phyloP scores from a whole-genome alignment of 2,113 vertebrate genomes.

The Pica pica region DNA sequence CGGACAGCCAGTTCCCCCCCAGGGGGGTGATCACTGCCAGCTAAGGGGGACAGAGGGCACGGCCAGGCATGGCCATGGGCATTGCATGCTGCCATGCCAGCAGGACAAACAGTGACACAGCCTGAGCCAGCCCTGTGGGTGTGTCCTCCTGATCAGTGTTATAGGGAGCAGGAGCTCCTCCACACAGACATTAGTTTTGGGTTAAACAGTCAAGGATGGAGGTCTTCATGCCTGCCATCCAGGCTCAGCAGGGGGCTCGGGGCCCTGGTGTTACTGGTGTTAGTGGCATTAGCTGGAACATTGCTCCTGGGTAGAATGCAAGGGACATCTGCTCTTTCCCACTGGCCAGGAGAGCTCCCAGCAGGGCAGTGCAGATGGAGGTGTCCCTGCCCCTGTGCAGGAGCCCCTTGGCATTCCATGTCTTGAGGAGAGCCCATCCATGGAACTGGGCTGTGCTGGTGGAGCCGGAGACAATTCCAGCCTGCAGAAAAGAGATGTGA shows the following conservation, averaged over 20 bases:
- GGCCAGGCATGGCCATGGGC: accelerated
- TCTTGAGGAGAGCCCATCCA: not conserved
- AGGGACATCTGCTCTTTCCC: not conserved
- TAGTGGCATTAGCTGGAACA: slow-evolving; percentile 28
- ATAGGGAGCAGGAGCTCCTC: not conserved
- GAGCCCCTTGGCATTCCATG: not conserved
- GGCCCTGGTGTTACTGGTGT: slow-evolving; percentile 9
- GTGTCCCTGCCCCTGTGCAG: accelerated
- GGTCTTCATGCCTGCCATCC: not conserved
- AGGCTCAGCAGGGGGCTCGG: accelerated
- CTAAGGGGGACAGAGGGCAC: not conserved
- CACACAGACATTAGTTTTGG: not conserved
- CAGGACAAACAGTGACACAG: not conserved
- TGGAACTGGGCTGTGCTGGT: not conserved
- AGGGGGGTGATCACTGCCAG: not conserved
- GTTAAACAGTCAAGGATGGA: not conserved
- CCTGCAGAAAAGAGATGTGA: not conserved
- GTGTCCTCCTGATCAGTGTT: not conserved
- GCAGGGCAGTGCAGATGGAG: not conserved
- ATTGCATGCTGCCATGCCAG: not conserved
- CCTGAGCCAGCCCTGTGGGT: not conserved
- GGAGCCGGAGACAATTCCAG: not conserved
- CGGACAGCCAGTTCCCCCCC: accelerated
- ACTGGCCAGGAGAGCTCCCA: not conserved
- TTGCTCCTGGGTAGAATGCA: not conserved